A percentile compares a stretch with the other conserved stretches of the same genome.
phyloP scores from a whole-genome alignment of 1,140 invertebrate species.

The Atopsyche davidsoni region DNA sequence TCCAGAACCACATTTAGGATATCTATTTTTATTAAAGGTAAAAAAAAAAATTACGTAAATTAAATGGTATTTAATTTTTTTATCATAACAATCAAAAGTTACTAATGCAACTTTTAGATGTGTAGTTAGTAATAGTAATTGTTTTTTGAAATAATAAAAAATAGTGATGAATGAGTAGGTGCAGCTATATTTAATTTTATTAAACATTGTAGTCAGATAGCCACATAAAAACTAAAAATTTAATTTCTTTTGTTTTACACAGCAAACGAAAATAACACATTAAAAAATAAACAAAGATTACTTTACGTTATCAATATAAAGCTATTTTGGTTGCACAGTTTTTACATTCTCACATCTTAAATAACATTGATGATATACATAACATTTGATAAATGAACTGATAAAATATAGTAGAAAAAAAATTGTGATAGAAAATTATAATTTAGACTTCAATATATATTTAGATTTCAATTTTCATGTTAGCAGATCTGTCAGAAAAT shows the following conservation, averaged over 20 bases:
- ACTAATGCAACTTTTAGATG: neutral
- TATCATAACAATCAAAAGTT: neutral
- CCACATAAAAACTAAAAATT: neutral
- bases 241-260: neutral
- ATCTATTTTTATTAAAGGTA: no score
- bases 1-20: neutral
- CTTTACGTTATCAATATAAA: neutral
- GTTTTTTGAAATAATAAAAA: neutral
- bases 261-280: neutral
- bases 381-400: neutral
- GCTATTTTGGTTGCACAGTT: neutral
- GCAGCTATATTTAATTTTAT: neutral
- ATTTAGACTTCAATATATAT: no score
- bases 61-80: neutral
- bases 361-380: neutral
- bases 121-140: neutral
- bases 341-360: neutral
- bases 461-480: no score
- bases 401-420: no score
- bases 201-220: neutral
- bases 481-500: no score
- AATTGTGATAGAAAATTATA: no score
- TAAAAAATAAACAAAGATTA: neutral
- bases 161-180: neutral
- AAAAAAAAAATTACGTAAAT: no score